These are phyloP conservation scores for Cyaniris semiargus DNA, from an alignment of 2,888 invertebrate genomes.

Conservation along the genomic window DNA sequence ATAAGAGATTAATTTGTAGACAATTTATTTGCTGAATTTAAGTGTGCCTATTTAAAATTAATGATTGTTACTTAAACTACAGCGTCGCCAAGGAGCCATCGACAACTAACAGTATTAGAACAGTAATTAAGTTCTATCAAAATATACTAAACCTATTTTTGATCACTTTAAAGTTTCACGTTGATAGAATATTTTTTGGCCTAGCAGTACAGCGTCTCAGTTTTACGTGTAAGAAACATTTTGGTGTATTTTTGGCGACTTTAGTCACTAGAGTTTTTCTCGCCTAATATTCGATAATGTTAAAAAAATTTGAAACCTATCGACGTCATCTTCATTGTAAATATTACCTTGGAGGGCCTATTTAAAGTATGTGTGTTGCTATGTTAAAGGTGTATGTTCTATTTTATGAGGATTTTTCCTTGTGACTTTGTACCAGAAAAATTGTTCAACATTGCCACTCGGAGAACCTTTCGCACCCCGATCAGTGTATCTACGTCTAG, in stretches of 20 bases:
- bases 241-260: slow-evolving; percentile 38
- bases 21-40: slow-evolving; percentile 65
- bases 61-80: slow-evolving; percentile 51
- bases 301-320: slow-evolving; percentile 65
- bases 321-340: slow-evolving; percentile 75
- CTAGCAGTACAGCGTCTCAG: slow-evolving; percentile 3
- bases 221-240: slow-evolving; percentile 13
- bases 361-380: slow-evolving; percentile 71
- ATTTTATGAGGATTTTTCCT: slow-evolving; percentile 21
- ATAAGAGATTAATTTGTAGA: slow-evolving; percentile 69
- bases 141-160: slow-evolving; percentile 18
- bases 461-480: not conserved
- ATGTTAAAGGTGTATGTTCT: slow-evolving; percentile 39
- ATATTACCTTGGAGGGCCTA: slow-evolving; percentile 77
- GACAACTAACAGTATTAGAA: slow-evolving; percentile 33
- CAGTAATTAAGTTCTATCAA: slow-evolving; percentile 22
- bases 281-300: slow-evolving; percentile 73
- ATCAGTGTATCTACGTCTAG: not conserved
- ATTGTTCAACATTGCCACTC: slow-evolving; percentile 26
- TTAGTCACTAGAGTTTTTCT: slow-evolving; percentile 73
- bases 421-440: slow-evolving; percentile 25
- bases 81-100: slow-evolving; percentile 52
- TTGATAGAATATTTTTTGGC: slow-evolving; percentile 18
- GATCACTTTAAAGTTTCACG: slow-evolving; percentile 19
- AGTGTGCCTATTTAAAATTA: slow-evolving; percentile 65